phyloP scores from a whole-genome alignment of 2,797 vertebrate genomes.

The Pseudochirops corinnae region DNA sequence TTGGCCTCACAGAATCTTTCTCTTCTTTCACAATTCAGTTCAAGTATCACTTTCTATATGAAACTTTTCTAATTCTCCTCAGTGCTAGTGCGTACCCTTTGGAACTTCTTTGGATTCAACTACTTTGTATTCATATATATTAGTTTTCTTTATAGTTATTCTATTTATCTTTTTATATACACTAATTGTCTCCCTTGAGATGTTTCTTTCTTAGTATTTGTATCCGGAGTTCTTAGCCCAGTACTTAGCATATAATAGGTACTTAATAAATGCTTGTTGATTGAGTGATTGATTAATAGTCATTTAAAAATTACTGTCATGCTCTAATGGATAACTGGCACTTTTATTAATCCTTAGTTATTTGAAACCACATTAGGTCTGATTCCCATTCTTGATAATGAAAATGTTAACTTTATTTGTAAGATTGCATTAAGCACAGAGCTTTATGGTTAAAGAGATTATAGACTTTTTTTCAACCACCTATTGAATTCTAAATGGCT shows the following conservation, averaged over 20 bases:
- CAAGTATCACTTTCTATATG: not conserved
- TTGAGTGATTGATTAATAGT: conserved; percentile 21
- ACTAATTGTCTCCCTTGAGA: not conserved
- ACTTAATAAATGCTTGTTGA: not conserved
- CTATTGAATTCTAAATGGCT: not conserved
- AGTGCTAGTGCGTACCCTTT: not conserved
- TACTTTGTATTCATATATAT: not conserved
- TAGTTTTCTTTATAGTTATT: not conserved
- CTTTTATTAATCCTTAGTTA: conserved; percentile 18
- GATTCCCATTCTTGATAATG: not conserved
- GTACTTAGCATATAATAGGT: not conserved
- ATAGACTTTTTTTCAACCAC: not conserved
- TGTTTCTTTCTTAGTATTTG: not conserved
- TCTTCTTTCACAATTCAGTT: not conserved
- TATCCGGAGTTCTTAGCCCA: not conserved
- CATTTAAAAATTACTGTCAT: not conserved
- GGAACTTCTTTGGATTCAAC: not conserved
- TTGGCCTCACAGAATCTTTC: not conserved
- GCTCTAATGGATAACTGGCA: not conserved
- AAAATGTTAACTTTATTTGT: conserved; percentile 21
- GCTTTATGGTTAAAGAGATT: conserved; percentile 8
- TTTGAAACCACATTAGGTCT: not conserved
- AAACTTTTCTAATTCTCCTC: not conserved
- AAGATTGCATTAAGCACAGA: not conserved
- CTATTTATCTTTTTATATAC: not conserved